A percentile compares a stretch with the other conserved stretches of the same genome.
These are phyloP conservation scores for Gila robusta DNA, from an alignment of 2,797 vertebrate species.

Conservation along the genomic window DNA sequence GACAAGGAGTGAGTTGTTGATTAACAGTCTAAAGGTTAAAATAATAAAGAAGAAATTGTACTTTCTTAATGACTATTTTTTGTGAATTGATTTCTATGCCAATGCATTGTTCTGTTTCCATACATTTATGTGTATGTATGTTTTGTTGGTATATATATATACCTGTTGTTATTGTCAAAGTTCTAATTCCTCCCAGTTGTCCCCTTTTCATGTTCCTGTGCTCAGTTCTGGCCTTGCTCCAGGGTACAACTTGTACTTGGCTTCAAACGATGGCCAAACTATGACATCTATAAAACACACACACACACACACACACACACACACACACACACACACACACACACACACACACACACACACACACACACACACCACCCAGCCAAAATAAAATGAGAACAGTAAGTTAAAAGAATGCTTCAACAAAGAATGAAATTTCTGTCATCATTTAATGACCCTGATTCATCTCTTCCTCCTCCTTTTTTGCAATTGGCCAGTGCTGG, in stretches of 20 bases:
- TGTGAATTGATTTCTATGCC: slow-evolving; percentile 5
- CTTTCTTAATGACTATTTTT: neutral
- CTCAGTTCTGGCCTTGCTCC: slow-evolving; percentile 69
- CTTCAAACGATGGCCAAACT: slow-evolving; percentile 61
- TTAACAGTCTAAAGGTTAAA: slow-evolving; percentile 59
- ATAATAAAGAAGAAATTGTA: neutral
- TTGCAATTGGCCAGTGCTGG: slow-evolving; percentile 20
- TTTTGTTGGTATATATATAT: slow-evolving; percentile 29
- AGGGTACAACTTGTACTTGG: slow-evolving; percentile 78
- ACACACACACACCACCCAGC: slow-evolving; percentile 48
- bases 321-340: slow-evolving; percentile 15
- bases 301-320: slow-evolving; percentile 4
- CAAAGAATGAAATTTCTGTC: slow-evolving; percentile 14
- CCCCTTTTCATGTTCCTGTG: slow-evolving; percentile 49
- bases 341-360: slow-evolving; percentile 9
- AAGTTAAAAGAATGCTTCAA: slow-evolving; percentile 37
- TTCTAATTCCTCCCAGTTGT: slow-evolving; percentile 56
- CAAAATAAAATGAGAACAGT: slow-evolving; percentile 48
- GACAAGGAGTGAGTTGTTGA: slow-evolving; percentile 63
- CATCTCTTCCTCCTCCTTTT: slow-evolving; percentile 14
- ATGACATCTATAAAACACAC: slow-evolving; percentile 64
- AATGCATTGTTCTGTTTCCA: neutral
- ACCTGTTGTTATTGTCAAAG: slow-evolving; percentile 25
- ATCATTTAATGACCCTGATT: neutral
- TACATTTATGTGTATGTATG: neutral